Percentiles rank a stretch among this genome's conserved stretches.
These are phyloP conservation scores for Epinephelus fuscoguttatus DNA, from an alignment of 2,113 vertebrate species.

Conservation along the genomic window DNA sequence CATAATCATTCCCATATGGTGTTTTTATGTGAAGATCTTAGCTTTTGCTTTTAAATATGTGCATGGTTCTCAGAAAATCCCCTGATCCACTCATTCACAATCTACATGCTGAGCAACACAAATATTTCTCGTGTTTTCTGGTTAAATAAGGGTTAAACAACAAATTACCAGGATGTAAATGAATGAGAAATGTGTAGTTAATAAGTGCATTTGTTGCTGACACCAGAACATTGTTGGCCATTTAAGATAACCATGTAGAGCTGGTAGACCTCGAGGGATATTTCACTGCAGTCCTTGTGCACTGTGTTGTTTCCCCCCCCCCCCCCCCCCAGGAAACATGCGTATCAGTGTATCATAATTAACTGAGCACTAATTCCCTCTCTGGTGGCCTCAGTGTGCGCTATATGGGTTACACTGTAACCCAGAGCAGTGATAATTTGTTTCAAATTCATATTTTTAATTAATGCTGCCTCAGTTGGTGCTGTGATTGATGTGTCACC, in stretches of 20 bases:
- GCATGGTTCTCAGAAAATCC: neutral
- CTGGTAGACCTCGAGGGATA: constrained; percentile 10
- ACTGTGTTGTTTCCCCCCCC: constrained; percentile 33
- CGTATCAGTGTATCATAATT: constrained; percentile 72
- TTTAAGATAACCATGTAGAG: constrained; percentile 23
- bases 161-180: neutral
- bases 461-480: constrained; percentile 32
- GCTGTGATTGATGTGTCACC: constrained; percentile 36
- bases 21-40: neutral
- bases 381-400: constrained; percentile 33
- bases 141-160: neutral
- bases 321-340: constrained; percentile 41
- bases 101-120: neutral
- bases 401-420: constrained; percentile 14
- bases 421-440: constrained; percentile 33
- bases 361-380: constrained; percentile 50
- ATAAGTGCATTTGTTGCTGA: constrained; percentile 5
- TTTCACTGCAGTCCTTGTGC: constrained; percentile 26
- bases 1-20: constrained; percentile 5
- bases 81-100: neutral
- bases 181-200: neutral
- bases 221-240: neutral
- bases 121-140: no score
- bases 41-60: neutral
- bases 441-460: constrained; percentile 58